Evolutionary conservation across 2,113 vertebrate species (phyloP).

Genomic region (Platichthys flesus): DNA sequence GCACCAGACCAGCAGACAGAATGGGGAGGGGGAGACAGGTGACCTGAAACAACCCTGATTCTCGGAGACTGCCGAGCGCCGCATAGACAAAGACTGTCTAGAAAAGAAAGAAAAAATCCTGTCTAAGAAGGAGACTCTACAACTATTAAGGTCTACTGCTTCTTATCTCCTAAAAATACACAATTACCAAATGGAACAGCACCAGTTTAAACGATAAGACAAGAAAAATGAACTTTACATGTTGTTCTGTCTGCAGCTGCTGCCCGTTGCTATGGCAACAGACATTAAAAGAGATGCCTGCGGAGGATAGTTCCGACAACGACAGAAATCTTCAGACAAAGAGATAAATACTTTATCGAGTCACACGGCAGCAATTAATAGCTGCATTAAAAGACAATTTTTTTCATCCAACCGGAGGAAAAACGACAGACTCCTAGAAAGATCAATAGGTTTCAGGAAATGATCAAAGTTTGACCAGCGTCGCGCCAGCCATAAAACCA

Average conservation of each 20-base stretch:
- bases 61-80: constrained; percentile 44
- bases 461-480: constrained; percentile 72
- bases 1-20: constrained; percentile 10
- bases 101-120: constrained; percentile 18
- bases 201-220: constrained; percentile 62
- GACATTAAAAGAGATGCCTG: constrained; percentile 76
- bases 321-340: constrained; percentile 65
- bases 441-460: constrained; percentile 77
- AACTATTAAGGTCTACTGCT: constrained; percentile 25
- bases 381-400: constrained; percentile 45
- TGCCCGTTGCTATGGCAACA: constrained; percentile 81
- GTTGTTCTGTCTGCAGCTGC: constrained; percentile 61
- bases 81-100: constrained; percentile 53
- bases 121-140: constrained; percentile 6
- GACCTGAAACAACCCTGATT: constrained; percentile 77
- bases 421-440: constrained; percentile 56
- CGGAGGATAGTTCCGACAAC: constrained; percentile 64
- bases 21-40: constrained; percentile 59
- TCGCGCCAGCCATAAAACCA: constrained; percentile 64
- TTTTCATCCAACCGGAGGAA: constrained; percentile 40
- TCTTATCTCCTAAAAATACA: constrained; percentile 25
- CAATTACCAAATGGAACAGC: constrained; percentile 60
- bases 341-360: constrained; percentile 58
- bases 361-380: constrained; percentile 48
- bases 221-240: constrained; percentile 69